phyloP scores from a whole-genome alignment of 2,113 vertebrate species.

The Paralichthys olivaceus region DNA sequence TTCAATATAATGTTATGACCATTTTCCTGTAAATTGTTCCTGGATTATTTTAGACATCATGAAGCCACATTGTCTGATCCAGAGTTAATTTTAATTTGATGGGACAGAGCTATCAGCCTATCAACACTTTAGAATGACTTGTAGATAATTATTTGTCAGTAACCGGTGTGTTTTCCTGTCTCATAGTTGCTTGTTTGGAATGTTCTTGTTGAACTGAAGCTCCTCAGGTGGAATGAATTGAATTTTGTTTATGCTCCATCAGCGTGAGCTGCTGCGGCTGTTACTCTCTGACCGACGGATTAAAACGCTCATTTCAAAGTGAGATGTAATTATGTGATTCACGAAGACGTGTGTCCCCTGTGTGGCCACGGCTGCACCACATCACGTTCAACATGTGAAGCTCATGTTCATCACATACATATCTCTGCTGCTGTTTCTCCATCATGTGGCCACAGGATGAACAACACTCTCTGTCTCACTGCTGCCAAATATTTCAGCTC shows the following conservation, averaged over 20 bases:
- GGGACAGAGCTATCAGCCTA: not conserved
- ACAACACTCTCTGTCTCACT: conserved; percentile 32
- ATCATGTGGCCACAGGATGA: conserved; percentile 68
- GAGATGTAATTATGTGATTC: conserved; percentile 51
- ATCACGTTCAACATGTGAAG: not conserved
- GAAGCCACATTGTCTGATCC: too few species aligned
- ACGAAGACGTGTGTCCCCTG: conserved; percentile 32
- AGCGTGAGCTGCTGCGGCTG: conserved; percentile 13
- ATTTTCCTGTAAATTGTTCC: too few species aligned
- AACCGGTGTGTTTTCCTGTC: not conserved
- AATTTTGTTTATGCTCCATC: conserved; percentile 48
- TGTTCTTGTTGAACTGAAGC: conserved; percentile 22
- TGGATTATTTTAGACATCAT: too few species aligned
- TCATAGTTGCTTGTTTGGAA: conserved; percentile 24
- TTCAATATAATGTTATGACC: too few species aligned
- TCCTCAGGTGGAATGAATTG: conserved; percentile 62
- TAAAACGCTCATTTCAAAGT: conserved; percentile 46
- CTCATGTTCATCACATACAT: not conserved
- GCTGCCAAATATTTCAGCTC: too few species aligned
- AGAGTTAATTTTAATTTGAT: too few species aligned
- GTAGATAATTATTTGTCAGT: not conserved
- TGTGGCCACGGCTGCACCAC: not conserved
- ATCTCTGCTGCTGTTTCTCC: conserved; percentile 58
- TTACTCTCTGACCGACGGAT: conserved; percentile 35
- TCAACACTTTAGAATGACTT: not conserved